Conservation (phyloP, 2,888 invertebrate genomes). For the Cylindroiulus punctatus region DNA sequence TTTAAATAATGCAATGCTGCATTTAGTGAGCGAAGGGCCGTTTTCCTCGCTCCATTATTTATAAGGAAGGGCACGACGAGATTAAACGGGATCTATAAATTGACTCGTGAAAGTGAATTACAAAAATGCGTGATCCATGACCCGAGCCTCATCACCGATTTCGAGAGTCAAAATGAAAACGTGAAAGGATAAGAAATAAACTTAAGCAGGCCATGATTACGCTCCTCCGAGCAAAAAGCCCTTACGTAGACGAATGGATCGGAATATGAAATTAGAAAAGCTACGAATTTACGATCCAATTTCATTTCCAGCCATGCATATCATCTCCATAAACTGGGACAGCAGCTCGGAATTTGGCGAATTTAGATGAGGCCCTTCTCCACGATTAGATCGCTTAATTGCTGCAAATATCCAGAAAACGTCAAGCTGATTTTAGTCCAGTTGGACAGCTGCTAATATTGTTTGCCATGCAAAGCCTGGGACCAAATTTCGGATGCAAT, state of each 20-base stretch:
- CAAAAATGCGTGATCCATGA: constrained; percentile 45
- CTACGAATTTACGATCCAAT: constrained; percentile 45
- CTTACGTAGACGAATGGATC: constrained; percentile 36
- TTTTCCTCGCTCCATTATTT: constrained; percentile 21
- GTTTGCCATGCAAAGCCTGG: no score
- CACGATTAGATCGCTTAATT: neutral
- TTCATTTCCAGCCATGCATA: constrained; percentile 35
- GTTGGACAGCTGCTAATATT: neutral
- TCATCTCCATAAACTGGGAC: constrained; percentile 34
- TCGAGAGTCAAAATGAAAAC: constrained; percentile 42
- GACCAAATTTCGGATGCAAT: neutral
- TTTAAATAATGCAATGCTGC: constrained; percentile 34
- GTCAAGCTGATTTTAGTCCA: neutral
- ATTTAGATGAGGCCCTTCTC: constrained; percentile 13
- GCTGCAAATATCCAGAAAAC: neutral
- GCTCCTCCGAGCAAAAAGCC: constrained; percentile 30
- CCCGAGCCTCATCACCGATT: constrained; percentile 43
- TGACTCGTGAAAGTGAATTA: constrained; percentile 37
- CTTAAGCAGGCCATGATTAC: constrained; percentile 31
- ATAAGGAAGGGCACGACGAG: constrained; percentile 30
- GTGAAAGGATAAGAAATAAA: constrained; percentile 30
- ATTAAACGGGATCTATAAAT: constrained; percentile 40
- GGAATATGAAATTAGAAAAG: constrained; percentile 44
- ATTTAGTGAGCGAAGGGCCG: neutral
- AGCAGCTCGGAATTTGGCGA: constrained; percentile 2